A percentile compares a stretch with the other conserved stretches of the same genome.
These are phyloP conservation scores for Zeus faber DNA, from an alignment of 2,113 vertebrate species.

Conservation along the genomic window DNA sequence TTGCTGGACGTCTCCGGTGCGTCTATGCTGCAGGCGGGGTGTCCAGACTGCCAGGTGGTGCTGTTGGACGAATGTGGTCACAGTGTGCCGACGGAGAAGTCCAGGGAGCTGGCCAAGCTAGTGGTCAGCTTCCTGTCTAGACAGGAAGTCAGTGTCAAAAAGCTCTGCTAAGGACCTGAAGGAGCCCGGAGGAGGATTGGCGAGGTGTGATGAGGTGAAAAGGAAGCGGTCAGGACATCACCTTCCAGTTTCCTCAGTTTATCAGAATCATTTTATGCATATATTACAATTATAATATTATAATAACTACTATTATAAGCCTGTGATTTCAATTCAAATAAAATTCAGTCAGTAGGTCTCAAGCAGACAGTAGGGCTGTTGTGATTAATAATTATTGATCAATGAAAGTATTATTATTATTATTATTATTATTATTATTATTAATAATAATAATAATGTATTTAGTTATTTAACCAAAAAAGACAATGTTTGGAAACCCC, in stretches of 20 bases:
- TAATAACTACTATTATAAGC: background rate
- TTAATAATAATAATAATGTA: no score
- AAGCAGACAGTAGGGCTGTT: no score
- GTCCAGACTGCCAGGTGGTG: constrained; percentile 80
- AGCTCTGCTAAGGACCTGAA: constrained; percentile 61
- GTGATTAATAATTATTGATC: no score
- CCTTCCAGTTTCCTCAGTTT: no score
- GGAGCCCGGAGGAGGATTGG: background rate
- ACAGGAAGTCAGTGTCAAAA: constrained; percentile 72
- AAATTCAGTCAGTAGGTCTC: no score
- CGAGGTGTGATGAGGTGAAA: background rate
- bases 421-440: no score
- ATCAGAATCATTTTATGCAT: background rate
- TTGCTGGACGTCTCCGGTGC: constrained; percentile 89
- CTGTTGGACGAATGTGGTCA: constrained; percentile 93
- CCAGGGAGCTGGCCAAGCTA: constrained; percentile 86
- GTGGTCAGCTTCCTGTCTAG: constrained; percentile 79
- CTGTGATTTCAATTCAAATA: background rate
- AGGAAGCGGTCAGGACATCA: no score
- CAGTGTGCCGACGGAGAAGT: constrained; percentile 85
- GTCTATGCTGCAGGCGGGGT: constrained; percentile 68
- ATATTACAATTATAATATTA: background rate
- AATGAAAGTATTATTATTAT: no score
- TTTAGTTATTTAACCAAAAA: no score
- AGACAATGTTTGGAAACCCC: no score